Percentiles rank a stretch among this genome's conserved stretches.
These are phyloP conservation scores for Urocyon cinereoargenteus DNA, from an alignment of 2,797 vertebrate genomes.

Conservation along the genomic window DNA sequence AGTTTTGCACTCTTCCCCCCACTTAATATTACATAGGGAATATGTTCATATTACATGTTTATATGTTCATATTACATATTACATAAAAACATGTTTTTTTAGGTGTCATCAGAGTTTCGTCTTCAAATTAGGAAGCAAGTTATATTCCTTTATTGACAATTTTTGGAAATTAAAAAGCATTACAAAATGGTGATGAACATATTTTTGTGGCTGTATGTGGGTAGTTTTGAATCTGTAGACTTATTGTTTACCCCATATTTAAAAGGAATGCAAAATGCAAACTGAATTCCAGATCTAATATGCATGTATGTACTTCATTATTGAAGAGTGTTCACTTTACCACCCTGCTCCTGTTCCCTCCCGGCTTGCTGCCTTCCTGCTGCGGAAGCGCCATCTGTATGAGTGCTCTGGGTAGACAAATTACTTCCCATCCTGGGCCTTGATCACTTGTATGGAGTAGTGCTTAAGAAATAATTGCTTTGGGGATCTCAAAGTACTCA, in stretches of 20 bases:
- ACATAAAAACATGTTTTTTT: neutral
- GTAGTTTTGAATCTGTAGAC: neutral
- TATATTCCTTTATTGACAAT: neutral
- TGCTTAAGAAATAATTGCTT: conserved; percentile 74
- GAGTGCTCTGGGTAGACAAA: conserved; percentile 29
- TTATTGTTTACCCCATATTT: neutral
- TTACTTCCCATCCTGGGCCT: conserved; percentile 28
- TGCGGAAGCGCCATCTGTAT: neutral
- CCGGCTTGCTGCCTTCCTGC: neutral
- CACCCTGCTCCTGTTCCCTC: neutral
- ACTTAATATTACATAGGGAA: neutral
- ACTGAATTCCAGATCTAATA: neutral
- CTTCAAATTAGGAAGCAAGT: conserved; percentile 22
- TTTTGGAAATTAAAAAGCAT: conserved; percentile 23
- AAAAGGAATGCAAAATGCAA: neutral
- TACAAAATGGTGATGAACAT: neutral
- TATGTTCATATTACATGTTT: neutral
- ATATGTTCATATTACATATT: neutral
- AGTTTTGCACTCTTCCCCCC: neutral
- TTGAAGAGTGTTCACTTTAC: rapidly evolving
- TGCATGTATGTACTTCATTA: neutral
- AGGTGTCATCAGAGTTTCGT: neutral
- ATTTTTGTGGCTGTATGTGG: neutral
- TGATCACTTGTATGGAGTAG: neutral
- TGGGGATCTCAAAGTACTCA: conserved; percentile 71